Evolutionary conservation across 1,140 invertebrate genomes (phyloP), one percentile per base, ranked within the genome.

Genomic region (Psilanteris sp.): DNA sequence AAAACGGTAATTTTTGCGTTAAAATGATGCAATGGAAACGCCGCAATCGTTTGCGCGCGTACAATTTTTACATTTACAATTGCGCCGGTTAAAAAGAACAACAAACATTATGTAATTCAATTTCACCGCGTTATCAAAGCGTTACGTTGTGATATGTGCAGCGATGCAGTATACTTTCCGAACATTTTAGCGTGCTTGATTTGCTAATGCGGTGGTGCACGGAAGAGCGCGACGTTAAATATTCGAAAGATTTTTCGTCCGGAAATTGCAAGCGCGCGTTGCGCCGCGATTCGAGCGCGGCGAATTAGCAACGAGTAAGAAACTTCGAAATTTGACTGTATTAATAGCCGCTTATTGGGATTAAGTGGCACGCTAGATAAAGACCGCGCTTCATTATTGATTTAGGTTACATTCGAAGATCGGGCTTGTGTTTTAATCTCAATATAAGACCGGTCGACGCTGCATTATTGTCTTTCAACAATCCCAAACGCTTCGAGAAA

Each of bases 341-440:
- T 52, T 52, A 52, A 52, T 26, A 22, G 37, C 15, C 31, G 9
- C 37, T 52, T 52, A 52, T 52, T 52, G 48, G 22, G 31, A 52
- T 37, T 37, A 52, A 52, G 32, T 52, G 48, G 48, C 4, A 15
- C 11, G 32, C 37, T 14, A 26, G 13, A 52, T 34, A 16, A 36
- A 26, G 7, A 52, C 3, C 14, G 31, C 22, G 20, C 31, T 52
- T 37, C 13, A 37, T 37, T 52, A 37, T 52, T 52, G 31, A 52
- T 52, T 52, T 37, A 7, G 48, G 32, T 52, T 52, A 24, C 20
- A 44, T 41, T 41, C 13, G n/a, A 37, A 37, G 48, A 36, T 36
- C 37, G 20, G 20, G 24, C 3, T 26, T 52, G 18, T 37, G 27
- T 52, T 24, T 37, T 36, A 52, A 26, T 32, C 22, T 52, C 48